A percentile compares a stretch with the other conserved stretches of the same genome.
These are phyloP conservation scores for Chelonia mydas DNA, from an alignment of 2,797 vertebrate species.

Conservation along the genomic window DNA sequence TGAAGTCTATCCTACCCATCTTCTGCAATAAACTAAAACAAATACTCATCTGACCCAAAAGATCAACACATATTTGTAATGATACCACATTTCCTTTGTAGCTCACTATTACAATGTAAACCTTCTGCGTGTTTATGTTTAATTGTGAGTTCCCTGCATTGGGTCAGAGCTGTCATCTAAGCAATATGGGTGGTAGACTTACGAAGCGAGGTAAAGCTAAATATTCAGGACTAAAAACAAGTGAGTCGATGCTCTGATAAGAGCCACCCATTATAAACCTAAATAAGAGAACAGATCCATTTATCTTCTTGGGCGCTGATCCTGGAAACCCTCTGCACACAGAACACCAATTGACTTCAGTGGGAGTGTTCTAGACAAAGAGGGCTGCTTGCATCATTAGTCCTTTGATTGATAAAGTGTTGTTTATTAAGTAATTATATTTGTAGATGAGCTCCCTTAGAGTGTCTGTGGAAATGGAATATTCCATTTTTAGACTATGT, in stretches of 20 bases:
- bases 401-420: not conserved
- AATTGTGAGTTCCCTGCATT: not conserved
- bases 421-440: not conserved
- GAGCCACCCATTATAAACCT: not conserved
- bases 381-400: not conserved
- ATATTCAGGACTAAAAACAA: not conserved
- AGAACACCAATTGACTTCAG: not conserved
- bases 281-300: not conserved
- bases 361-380: not conserved
- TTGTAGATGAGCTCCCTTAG: not conserved
- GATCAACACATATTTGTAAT: slow-evolving; percentile 20
- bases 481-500: not conserved
- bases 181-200: not conserved
- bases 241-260: not conserved
- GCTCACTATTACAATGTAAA: not conserved
- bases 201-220: not conserved
- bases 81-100: not conserved
- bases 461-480: not conserved
- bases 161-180: not conserved
- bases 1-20: not conserved
- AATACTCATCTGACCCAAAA: not conserved
- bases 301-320: not conserved
- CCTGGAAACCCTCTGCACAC: slow-evolving; percentile 51
- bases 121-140: not conserved
- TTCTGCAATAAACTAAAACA: not conserved